A percentile compares a stretch with the other conserved stretches of the same genome.
Conservation (phyloP, 2,888 invertebrate species). For the Germaria angustata region DNA sequence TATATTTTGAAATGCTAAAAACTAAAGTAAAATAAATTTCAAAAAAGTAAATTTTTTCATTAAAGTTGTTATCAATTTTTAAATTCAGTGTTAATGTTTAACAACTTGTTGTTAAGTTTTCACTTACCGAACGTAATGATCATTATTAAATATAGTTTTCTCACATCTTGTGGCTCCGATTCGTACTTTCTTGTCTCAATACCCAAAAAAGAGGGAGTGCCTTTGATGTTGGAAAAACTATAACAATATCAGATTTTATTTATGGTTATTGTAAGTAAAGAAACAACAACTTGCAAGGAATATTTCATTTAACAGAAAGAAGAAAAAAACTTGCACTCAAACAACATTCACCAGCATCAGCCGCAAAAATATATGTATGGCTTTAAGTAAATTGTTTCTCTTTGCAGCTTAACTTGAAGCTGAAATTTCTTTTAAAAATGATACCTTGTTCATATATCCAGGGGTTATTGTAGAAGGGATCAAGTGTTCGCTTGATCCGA, state of each 20-base stretch:
- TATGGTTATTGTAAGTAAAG: constrained; percentile 51
- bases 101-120: neutral
- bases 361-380: neutral
- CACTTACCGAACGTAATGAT: neutral
- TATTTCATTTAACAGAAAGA: neutral
- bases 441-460: neutral
- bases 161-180: neutral
- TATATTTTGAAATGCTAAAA: no score
- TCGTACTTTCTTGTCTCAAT: neutral
- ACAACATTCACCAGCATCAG: constrained; percentile 54
- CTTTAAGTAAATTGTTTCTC: constrained; percentile 1
- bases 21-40: no score
- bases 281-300: neutral
- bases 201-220: constrained; percentile 40
- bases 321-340: constrained; percentile 52
- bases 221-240: constrained; percentile 49
- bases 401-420: neutral
- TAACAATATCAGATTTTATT: constrained; percentile 52
- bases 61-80: neutral
- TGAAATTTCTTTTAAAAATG: neutral
- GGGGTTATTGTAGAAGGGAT: neutral
- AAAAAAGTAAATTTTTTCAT: no score
- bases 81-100: constrained; percentile 22
- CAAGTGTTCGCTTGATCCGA: neutral
- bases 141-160: neutral